Percentiles rank a stretch among this genome's conserved stretches.
These are phyloP conservation scores for Lamprologus lemairii DNA, from an alignment of 2,113 vertebrate species.

Conservation along the genomic window DNA sequence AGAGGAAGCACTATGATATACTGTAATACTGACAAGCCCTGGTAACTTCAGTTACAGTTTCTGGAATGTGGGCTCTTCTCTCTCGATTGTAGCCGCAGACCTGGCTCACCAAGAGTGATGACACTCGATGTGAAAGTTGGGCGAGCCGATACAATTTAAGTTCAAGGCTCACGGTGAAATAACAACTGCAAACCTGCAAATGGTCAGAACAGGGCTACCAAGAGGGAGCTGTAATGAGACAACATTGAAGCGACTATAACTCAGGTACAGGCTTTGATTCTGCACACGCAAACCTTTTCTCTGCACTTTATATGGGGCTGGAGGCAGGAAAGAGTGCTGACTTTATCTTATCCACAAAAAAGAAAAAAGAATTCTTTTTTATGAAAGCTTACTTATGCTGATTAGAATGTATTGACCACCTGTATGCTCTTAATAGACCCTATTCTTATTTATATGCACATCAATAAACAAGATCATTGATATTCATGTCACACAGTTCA, in stretches of 20 bases:
- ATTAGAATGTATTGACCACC: constrained; percentile 5
- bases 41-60: neutral
- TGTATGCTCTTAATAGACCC: neutral
- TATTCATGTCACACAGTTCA: neutral
- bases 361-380: neutral
- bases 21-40: neutral
- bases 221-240: neutral
- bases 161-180: neutral
- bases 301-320: neutral
- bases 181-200: neutral
- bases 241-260: neutral
- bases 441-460: neutral
- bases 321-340: neutral
- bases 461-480: constrained; percentile 5
- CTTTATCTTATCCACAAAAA: neutral
- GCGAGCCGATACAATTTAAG: neutral
- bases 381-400: neutral
- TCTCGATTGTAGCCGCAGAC: neutral
- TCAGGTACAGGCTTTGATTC: neutral
- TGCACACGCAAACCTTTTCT: neutral
- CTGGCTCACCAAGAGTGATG: neutral
- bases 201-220: neutral
- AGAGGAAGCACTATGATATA: neutral
- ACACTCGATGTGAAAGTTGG: neutral
- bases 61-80: neutral